phyloP scores from a whole-genome alignment of 2,797 vertebrate genomes.

The Huso huso region DNA sequence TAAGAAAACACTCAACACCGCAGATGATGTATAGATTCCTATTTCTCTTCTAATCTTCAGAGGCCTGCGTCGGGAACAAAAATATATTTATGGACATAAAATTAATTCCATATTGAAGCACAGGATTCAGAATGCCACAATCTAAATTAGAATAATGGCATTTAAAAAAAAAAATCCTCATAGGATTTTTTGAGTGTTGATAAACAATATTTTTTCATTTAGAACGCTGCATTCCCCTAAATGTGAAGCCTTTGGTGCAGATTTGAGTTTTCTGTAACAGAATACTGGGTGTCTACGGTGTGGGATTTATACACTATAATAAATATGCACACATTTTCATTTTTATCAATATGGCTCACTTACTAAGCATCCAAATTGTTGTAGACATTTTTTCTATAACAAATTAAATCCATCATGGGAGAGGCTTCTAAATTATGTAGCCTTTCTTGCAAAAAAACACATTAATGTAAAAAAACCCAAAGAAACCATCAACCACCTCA shows the following conservation, averaged over 20 bases:
- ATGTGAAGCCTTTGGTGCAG: background rate
- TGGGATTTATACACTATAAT: too few species aligned
- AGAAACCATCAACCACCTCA: too few species aligned
- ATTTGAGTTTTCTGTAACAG: too few species aligned
- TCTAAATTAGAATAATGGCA: constrained; percentile 15
- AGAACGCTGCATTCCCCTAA: constrained; percentile 4
- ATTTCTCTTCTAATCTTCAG: background rate
- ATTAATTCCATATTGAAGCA: constrained; percentile 11
- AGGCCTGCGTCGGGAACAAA: background rate
- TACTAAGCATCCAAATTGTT: too few species aligned
- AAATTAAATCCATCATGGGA: too few species aligned
- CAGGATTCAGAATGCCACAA: constrained; percentile 4
- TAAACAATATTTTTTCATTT: background rate
- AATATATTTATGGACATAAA: constrained; percentile 15
- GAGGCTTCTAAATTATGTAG: too few species aligned
- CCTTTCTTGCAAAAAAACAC: too few species aligned
- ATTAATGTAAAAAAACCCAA: too few species aligned
- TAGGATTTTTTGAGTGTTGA: constrained; percentile 3
- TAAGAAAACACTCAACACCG: background rate
- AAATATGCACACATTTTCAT: too few species aligned
- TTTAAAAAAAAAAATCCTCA: constrained; percentile 13
- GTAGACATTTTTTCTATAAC: too few species aligned
- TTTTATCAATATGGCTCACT: too few species aligned
- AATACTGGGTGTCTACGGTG: too few species aligned
- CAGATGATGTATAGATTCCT: background rate